These are phyloP conservation scores for Operophtera brumata DNA, from an alignment of 2,888 invertebrate genomes.

Conservation along the genomic window DNA sequence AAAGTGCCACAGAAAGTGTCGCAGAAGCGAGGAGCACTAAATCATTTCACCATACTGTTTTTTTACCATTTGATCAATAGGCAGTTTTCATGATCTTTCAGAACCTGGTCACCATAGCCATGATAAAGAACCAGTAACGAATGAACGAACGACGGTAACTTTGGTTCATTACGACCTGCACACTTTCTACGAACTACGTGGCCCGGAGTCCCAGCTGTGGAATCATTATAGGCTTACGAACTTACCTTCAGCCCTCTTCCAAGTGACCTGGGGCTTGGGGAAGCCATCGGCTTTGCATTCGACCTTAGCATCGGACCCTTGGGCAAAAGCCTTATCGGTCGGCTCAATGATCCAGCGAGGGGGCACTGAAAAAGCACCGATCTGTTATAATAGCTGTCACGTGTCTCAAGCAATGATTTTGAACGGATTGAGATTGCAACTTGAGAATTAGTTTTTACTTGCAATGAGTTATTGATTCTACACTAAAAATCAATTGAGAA, in stretches of 20 bases:
- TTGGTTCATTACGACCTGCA: too few relatives aligned
- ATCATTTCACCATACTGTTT: too few relatives aligned
- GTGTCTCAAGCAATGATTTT: not conserved
- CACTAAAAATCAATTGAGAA: too few relatives aligned
- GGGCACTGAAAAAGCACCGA: conserved; percentile 85
- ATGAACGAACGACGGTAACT: too few relatives aligned
- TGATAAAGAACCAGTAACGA: too few relatives aligned
- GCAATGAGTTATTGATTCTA: not conserved
- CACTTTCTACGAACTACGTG: not conserved
- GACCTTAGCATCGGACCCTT: conserved; percentile 95
- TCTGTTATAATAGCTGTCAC: conserved; percentile 40
- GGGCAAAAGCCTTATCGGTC: conserved; percentile 96
- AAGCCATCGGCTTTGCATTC: conserved; percentile 98
- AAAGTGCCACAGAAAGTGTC: too few relatives aligned
- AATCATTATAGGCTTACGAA: not conserved
- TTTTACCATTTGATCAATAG: too few relatives aligned
- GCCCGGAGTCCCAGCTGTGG: not conserved
- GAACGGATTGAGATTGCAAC: not conserved
- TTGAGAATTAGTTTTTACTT: not conserved
- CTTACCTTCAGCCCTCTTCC: conserved; percentile 96
- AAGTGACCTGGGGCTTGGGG: conserved; percentile 95
- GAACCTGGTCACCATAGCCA: too few relatives aligned
- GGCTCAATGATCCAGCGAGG: conserved; percentile 98
- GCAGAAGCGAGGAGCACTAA: too few relatives aligned
- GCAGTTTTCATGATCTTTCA: too few relatives aligned